A percentile compares a stretch with the other conserved stretches of the same genome.
These are phyloP conservation scores for Andrena trimmerana DNA, from an alignment of 2,888 invertebrate species.

Conservation along the genomic window DNA sequence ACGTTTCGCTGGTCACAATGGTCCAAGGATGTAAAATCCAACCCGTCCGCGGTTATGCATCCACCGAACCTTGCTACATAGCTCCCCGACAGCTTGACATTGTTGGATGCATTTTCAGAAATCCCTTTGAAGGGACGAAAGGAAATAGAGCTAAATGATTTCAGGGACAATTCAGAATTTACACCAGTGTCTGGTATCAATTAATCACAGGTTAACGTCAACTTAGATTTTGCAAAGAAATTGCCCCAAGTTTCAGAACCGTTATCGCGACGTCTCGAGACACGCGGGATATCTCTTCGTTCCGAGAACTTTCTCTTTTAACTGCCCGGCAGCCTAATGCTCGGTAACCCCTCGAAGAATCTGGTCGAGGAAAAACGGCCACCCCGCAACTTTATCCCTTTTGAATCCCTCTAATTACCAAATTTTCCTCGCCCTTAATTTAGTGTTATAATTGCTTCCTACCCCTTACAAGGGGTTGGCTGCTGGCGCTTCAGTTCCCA, in stretches of 20 bases:
- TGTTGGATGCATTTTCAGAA: not conserved
- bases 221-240: not conserved
- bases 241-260: not conserved
- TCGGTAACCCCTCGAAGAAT: conserved; percentile 62
- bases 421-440: conserved; percentile 85
- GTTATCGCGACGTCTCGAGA: conserved; percentile 34
- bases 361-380: conserved; percentile 71
- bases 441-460: conserved; percentile 84
- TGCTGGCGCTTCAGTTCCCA: conserved; percentile 63
- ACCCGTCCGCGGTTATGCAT: conserved; percentile 1
- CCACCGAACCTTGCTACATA: not conserved
- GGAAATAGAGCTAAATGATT: not conserved
- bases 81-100: not conserved
- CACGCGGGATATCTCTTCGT: conserved; percentile 17
- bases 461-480: conserved; percentile 76
- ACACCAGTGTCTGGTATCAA: not conserved
- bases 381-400: conserved; percentile 78
- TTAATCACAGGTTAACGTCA: conserved; percentile 5
- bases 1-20: conserved; percentile 47
- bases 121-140: not conserved
- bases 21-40: conserved; percentile 46
- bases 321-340: conserved; percentile 16
- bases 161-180: not conserved
- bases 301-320: conserved; percentile 56
- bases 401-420: conserved; percentile 84